phyloP scores from a whole-genome alignment of 2,888 invertebrate genomes.

The Platycheirus rosarum region DNA sequence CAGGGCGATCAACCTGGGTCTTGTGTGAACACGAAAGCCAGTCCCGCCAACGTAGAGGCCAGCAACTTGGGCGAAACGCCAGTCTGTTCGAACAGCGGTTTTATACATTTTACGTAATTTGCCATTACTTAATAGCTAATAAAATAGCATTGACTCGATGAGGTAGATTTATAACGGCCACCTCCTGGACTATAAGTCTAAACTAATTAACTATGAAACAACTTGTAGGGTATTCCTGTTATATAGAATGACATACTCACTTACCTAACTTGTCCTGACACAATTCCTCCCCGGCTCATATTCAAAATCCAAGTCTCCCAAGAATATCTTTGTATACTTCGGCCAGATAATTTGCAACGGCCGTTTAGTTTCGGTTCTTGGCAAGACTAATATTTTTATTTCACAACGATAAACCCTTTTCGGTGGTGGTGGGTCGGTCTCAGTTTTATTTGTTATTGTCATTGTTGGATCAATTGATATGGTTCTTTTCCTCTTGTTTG shows the following conservation, averaged over 20 bases:
- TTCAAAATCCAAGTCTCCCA: conserved; percentile 59
- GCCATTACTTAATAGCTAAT: too few relatives aligned
- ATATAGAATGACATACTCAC: conserved; percentile 25
- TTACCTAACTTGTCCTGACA: conserved; percentile 48
- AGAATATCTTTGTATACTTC: conserved; percentile 36
- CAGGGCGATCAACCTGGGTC: too few relatives aligned
- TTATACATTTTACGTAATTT: too few relatives aligned
- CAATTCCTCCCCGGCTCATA: conserved; percentile 52
- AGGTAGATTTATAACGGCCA: too few relatives aligned
- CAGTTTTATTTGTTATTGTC: conserved; percentile 47
- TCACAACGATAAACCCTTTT: conserved; percentile 44
- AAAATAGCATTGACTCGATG: too few relatives aligned
- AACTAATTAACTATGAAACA: too few relatives aligned
- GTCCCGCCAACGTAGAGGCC: too few relatives aligned
- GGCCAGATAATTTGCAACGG: conserved; percentile 35
- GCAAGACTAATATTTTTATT: conserved; percentile 46
- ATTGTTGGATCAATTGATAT: conserved; percentile 52
- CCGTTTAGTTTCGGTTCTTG: conserved; percentile 30
- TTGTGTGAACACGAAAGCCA: too few relatives aligned
- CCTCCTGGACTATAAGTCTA: too few relatives aligned
- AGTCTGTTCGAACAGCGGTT: too few relatives aligned
- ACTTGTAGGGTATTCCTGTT: too few relatives aligned
- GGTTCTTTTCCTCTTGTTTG: conserved; percentile 40
- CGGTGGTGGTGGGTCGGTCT: conserved; percentile 31
- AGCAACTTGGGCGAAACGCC: too few relatives aligned